Conservation (phyloP, 2,797 vertebrate genomes). For the Acestrorhynchus altus region DNA sequence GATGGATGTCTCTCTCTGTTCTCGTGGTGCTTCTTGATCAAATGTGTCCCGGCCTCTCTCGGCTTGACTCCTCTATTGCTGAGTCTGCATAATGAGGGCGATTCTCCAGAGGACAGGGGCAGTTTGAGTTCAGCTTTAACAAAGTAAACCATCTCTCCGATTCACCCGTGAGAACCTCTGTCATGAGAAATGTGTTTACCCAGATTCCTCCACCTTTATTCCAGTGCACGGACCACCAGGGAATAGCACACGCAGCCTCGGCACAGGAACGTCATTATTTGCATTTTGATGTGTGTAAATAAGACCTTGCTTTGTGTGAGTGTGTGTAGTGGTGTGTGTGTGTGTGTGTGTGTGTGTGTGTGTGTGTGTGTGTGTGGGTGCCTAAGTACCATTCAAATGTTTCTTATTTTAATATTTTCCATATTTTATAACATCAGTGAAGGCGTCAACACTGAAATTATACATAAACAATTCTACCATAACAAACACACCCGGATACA, state of each 20-base stretch:
- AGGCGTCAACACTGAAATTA: no score
- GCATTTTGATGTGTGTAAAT: constrained; percentile 13
- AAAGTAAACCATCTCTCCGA: constrained; percentile 27
- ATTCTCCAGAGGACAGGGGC: constrained; percentile 30
- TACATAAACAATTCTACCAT: no score
- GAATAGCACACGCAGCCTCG: constrained; percentile 11
- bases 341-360: no score
- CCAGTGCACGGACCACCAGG: constrained; percentile 23
- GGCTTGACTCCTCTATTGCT: constrained; percentile 7
- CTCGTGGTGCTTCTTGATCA: constrained; percentile 28
- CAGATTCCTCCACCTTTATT: constrained; percentile 41
- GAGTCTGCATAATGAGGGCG: constrained; percentile 23
- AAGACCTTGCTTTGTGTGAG: constrained; percentile 5
- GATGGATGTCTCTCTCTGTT: constrained; percentile 36
- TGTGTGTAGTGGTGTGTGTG: neutral
- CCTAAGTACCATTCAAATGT: neutral
- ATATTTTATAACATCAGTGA: no score
- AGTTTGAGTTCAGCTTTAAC: constrained; percentile 46
- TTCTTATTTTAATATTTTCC: neutral
- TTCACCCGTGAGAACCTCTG: constrained; percentile 16
- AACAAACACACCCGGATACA: no score
- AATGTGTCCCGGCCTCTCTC: constrained; percentile 6
- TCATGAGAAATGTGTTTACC: constrained; percentile 38
- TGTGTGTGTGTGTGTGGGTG: neutral
- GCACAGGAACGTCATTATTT: constrained; percentile 24